Evolutionary conservation across 2,888 invertebrate species (phyloP), one percentile per base, ranked within the genome.

Genomic region (Ornithoptera priamus): DNA sequence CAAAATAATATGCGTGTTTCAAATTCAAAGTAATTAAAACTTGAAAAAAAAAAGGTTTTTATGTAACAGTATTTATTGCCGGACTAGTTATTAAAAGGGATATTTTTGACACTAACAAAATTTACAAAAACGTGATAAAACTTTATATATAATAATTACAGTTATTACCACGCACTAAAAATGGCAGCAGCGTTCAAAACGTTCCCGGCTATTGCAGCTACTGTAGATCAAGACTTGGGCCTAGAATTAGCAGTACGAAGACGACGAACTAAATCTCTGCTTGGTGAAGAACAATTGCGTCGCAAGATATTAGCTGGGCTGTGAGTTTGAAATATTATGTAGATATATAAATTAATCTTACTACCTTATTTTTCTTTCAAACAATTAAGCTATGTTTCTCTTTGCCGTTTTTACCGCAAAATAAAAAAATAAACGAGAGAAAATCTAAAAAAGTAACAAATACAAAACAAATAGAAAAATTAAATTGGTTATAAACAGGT

Each of bases 191-290:
- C 84, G 2, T 92, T 86, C 73, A 89, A 89, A 77, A 85, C 83
- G 12, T 89, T 90, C 71, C 80, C 89, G 0, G 77, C 81, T 2
- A 77, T 80, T 1, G 71, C 83, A 24, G 81, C 78, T 2, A 42
- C 83, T 30, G 60, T 78, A 1, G 86, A 86, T 65, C 80, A 77
- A 57, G 89, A 92, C 74, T 86, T 86, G 69, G 90, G 90, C 0
- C 78, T 93, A 12, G 92, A 93, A 75, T 79, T 93, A 22, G 92
- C 93, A 20, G 84, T 93, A 36, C 85, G 93, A 18, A 81, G 93
- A 71, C 85, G 93, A 64, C 82, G 87, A 53, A 93, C 93, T 18
- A 93, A 93, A 76, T 92, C 93, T 1, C 79, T 93, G 72, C 76
- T 87, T 53, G 87, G 81, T 18, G 92, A 91, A 80, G 86, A 88